Conservation (phyloP, 1,140 invertebrate genomes). For the Pogonomyrmex californicus region DNA sequence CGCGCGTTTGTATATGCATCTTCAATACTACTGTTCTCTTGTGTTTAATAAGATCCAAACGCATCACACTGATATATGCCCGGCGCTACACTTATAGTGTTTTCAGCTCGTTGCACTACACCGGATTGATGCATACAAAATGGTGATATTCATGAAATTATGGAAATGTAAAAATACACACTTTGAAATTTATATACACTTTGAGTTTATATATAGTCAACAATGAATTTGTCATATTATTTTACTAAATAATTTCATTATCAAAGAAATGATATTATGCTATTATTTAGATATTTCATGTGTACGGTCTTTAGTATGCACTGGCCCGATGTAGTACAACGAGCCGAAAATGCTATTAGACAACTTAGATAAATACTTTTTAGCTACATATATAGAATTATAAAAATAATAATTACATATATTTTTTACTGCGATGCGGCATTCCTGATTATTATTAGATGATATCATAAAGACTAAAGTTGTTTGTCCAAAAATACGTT, state of each 20-base stretch:
- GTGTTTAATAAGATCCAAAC: slow-evolving; percentile 2
- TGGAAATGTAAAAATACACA: too few relatives aligned
- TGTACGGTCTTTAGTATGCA: too few relatives aligned
- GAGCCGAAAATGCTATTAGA: not conserved
- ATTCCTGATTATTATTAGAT: slow-evolving; percentile 36
- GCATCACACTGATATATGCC: slow-evolving; percentile 1
- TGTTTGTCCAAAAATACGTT: slow-evolving; percentile 45
- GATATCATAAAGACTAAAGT: slow-evolving; percentile 68
- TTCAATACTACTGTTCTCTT: slow-evolving; percentile 30
- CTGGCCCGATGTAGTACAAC: too few relatives aligned
- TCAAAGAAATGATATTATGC: too few relatives aligned
- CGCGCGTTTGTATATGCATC: not conserved
- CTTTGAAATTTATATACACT: too few relatives aligned
- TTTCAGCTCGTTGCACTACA: too few relatives aligned
- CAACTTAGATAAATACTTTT: slow-evolving; percentile 56
- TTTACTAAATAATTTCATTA: too few relatives aligned
- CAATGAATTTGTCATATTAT: too few relatives aligned
- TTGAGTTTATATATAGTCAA: too few relatives aligned
- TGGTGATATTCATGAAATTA: too few relatives aligned
- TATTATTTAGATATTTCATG: too few relatives aligned
- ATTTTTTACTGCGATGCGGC: slow-evolving; percentile 61
- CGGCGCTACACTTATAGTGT: not conserved
- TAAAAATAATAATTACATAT: slow-evolving; percentile 35
- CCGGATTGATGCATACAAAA: too few relatives aligned
- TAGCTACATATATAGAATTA: slow-evolving; percentile 67